Evolutionary conservation across 2,888 invertebrate genomes (phyloP), one percentile per base, ranked within the genome.

Genomic region (Dioctria linearis): DNA sequence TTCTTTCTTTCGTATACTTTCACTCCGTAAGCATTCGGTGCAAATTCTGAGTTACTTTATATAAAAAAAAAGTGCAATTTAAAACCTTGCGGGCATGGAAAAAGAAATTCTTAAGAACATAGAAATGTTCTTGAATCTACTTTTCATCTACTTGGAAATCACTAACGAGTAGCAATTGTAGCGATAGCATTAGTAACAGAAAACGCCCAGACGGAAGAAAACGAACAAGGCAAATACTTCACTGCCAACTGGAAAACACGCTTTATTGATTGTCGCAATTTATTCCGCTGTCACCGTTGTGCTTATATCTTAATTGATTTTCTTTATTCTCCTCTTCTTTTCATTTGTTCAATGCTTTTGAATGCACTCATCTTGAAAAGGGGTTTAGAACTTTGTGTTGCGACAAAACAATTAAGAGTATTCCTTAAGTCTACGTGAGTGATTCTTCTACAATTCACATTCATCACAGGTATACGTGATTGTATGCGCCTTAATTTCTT

Each of bases 191-290:
- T 78, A 65, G 42, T 39, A 78, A 63, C 49, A 49, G 46, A 51
- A 51, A 54, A 37, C 39, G 49, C 51, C 51, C 51, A 39, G 54
- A 51, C 49, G 37, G 54, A 39, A 25, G 13, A 57, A 57, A 49
- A 69, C 11, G 49, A 69, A 43, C 25, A 46, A 39, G 69, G 5
- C 49, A 37, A 43, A 49, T 66, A 5, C 3, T 40, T 42, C 5
- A 43, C 11, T 11, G 63, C 78, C 63, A 65, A 46, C 65, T 63
- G 49, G 63, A 25, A 76, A 25, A 43, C 37, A 51, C n/a, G 51
- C 43, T 54, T 67, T 66, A 79, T 79, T 79, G 67, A 79, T 79
- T 66, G 79, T 25, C 3, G 79, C 79, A 79, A 79, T 79, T 79
- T 79, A 79, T 79, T 79, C 54, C 57, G 40, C 79, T 79, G 67